Evolutionary conservation across 2,797 vertebrate genomes (phyloP), one percentile per base, ranked within the genome.

Genomic region (Neostethus bicornis): DNA sequence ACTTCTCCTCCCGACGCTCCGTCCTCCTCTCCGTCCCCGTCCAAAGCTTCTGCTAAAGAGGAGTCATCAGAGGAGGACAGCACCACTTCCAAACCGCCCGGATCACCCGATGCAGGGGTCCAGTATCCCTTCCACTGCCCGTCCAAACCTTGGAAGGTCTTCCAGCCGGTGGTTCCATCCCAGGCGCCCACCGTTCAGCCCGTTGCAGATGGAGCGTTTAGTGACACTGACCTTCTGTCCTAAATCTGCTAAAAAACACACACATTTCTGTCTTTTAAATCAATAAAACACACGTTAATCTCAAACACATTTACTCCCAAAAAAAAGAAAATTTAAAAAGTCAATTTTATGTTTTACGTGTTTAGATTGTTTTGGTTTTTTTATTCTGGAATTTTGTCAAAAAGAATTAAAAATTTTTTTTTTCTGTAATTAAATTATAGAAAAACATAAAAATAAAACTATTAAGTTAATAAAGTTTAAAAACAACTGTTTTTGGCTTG

Each of bases 41-140:
- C 17, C 3, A 13, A 4, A 1, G 4, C 20, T 24, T 0, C 64
- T 5, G 21, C 25, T 44, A 71, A 72, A 9, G 61, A 85, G 7
- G 88, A 89, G 1, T 93, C 92, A 13, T 93, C 91, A 16, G 89
- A 93, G 66, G 92, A 96, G 78, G 85, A 81, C 25, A 48, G 16
- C 14, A 58, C 67, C 8, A 44, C 37, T 14, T 14, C 54, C 54
- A 73, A 70, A 0, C 2, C 63, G n/a, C 43, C 50, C 0, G 0
- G 42, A 5, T 2, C 12, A 19, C 5, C 41, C 0, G 61, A 47
- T 0, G 16, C 24, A 16, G 51, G 0, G 1, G 44, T 17, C 0
- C 24, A 57, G 20, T 9, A 4, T 38, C 82, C 62, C 32, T 83
- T 87, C 80, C 83, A 85, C 80, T 93, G 92, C 74, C 92, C 92